These are phyloP conservation scores for Drosophila aldrichi DNA, from an alignment of 2,888 invertebrate genomes.

Conservation along the genomic window DNA sequence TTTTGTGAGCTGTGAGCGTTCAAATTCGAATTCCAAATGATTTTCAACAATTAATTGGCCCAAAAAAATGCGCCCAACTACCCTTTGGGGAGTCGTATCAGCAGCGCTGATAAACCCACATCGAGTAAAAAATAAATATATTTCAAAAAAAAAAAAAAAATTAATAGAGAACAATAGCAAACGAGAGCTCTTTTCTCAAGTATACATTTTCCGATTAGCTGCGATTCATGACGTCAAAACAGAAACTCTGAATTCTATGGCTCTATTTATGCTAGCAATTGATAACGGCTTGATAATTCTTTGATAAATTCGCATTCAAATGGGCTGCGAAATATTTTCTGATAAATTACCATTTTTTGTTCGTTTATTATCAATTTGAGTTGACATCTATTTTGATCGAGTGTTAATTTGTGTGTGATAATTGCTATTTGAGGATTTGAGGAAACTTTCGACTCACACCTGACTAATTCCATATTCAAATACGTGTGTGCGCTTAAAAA, in stretches of 20 bases:
- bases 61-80: conserved; percentile 40
- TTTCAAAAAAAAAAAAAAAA: conserved; percentile 2
- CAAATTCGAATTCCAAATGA: conserved; percentile 37
- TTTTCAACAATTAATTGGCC: conserved; percentile 59
- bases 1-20: conserved; percentile 43
- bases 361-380: conserved; percentile 18
- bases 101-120: conserved; percentile 25
- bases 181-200: conserved; percentile 29
- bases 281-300: conserved; percentile 49
- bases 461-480: conserved; percentile 5
- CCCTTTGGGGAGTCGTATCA: conserved; percentile 12
- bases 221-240: conserved; percentile 58
- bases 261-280: conserved; percentile 57
- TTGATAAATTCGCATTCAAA: conserved; percentile 43
- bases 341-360: conserved; percentile 45
- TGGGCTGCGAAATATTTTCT: conserved; percentile 62
- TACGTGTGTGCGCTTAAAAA: conserved; percentile 1
- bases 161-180: neutral
- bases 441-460: conserved; percentile 46
- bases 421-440: conserved; percentile 30
- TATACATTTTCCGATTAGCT: conserved; percentile 51
- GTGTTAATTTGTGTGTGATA: conserved; percentile 66
- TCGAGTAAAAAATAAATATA: conserved; percentile 9
- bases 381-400: conserved; percentile 70
- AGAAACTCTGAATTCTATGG: conserved; percentile 14